Base-by-base conservation (phyloP, 2,113 vertebrate species). In the Oreochromis niloticus region DNA sequence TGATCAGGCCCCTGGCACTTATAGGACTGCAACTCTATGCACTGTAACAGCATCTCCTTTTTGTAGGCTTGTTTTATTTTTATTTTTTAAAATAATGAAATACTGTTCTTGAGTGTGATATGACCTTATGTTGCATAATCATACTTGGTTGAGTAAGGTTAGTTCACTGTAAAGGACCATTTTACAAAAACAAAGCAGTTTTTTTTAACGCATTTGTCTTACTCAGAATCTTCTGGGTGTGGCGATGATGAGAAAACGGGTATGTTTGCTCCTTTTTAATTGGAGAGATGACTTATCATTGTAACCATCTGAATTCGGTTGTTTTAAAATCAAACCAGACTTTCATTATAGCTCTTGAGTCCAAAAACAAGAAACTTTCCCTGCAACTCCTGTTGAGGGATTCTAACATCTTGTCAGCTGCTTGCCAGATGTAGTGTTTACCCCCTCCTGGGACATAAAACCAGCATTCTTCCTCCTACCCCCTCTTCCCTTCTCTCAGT, bases 371-470 rank as follows among this genome's bases (percentile, higher is more conserved):
- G 16, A 7, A 78, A 50, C 52, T 16, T 52, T 63, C 68, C 36
- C 0, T 19, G 1, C 3, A 43, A 17, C 1, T 48, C 50, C 82
- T 2, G 39, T 7, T 30, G 13, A 83, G 56, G 66, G 27, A 39
- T 19, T 79, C 32, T n/a, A 7, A 66, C n/a, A 19, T 82, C 85
- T 39, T 13, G 10, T 17, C 78, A 54, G 66, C 66, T 52, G 46
- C 80, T 57, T 66, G 50, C 46, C 87, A 87, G 81, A 85, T 89
- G 83, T 39, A 57, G 41, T 63, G 87, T 88, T 88, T 63, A 88
- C 39, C 86, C 88, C 82, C 84, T 89, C 71, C 52, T 2, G 83
- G 82, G 89, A 88, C 39, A 59, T 5, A 46, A 50, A 85, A 22
- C 19, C 19, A 46, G 16, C 41, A 2, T 3, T 71, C 43, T 22